These are phyloP conservation scores for Drosophila asahinai DNA, from an alignment of 1,140 invertebrate genomes.

Conservation along the genomic window DNA sequence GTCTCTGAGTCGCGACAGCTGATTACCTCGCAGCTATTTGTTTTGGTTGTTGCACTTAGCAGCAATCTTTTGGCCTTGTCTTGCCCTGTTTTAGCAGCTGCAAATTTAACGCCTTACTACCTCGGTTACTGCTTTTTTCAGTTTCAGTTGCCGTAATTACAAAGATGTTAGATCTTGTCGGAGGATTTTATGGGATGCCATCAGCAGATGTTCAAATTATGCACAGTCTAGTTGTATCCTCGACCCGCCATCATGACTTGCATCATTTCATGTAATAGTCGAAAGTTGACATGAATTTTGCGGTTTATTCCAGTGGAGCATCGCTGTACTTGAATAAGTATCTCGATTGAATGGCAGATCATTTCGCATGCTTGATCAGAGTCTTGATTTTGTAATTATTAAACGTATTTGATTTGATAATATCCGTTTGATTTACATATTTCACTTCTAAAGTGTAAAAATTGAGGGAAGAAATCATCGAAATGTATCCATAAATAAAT, in stretches of 20 bases:
- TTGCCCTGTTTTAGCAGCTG: constrained; percentile 66
- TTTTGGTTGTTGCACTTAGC: constrained; percentile 52
- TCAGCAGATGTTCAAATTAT: constrained; percentile 50
- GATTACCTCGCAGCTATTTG: constrained; percentile 75
- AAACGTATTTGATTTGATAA: too few relatives aligned
- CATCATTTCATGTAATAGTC: constrained; percentile 35
- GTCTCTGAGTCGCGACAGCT: constrained; percentile 52
- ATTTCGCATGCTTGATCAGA: not conserved
- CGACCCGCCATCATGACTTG: constrained; percentile 7
- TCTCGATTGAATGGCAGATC: not conserved
- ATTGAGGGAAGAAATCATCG: too few relatives aligned
- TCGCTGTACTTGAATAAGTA: not conserved
- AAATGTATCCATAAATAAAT: too few relatives aligned
- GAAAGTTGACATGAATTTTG: constrained; percentile 20
- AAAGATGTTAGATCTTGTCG: constrained; percentile 60
- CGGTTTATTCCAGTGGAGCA: constrained; percentile 26
- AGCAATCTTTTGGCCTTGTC: constrained; percentile 25
- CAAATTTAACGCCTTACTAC: constrained; percentile 64
- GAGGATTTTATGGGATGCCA: constrained; percentile 46
- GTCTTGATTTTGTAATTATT: too few relatives aligned
- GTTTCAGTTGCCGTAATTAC: constrained; percentile 64
- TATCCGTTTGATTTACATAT: too few relatives aligned
- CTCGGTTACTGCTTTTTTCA: constrained; percentile 23
- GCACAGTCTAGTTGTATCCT: constrained; percentile 16
- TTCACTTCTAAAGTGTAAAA: too few relatives aligned